phyloP scores from a whole-genome alignment of 2,113 vertebrate genomes.

The Pseudonaja textilis region DNA sequence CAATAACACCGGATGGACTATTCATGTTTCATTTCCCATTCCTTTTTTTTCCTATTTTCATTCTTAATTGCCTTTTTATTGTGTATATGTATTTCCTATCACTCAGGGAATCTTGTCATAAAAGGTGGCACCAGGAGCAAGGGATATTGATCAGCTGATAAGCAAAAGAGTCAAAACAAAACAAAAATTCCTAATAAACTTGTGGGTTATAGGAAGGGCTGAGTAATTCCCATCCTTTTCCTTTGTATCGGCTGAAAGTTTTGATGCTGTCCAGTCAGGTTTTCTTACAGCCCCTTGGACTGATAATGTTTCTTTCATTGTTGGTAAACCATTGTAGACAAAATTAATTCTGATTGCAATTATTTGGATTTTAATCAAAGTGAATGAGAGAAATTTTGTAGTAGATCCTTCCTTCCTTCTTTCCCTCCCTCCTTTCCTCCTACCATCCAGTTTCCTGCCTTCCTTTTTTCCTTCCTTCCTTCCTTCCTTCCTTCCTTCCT shows the following conservation, averaged over 20 bases:
- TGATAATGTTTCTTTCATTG: slow-evolving; percentile 31
- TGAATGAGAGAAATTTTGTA: slow-evolving; percentile 53
- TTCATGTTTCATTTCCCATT: slow-evolving; percentile 40
- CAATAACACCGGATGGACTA: slow-evolving; percentile 33
- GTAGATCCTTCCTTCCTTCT: background rate
- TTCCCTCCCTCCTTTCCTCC: background rate
- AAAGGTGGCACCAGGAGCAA: slow-evolving; percentile 49
- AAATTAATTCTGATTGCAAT: slow-evolving; percentile 62
- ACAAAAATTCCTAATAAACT: slow-evolving; percentile 60
- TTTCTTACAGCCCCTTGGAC: slow-evolving; percentile 34
- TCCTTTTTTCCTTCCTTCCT: too few relatives aligned
- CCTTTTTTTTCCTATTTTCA: slow-evolving; percentile 18
- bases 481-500: background rate
- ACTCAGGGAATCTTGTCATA: slow-evolving; percentile 42
- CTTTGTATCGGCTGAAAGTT: slow-evolving; percentile 52
- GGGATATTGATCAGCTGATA: slow-evolving; percentile 56
- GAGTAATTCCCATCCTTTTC: slow-evolving; percentile 23
- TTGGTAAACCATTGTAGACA: slow-evolving; percentile 47
- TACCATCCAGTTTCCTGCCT: background rate
- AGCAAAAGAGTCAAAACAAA: slow-evolving; percentile 42
- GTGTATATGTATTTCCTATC: slow-evolving; percentile 51
- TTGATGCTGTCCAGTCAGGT: slow-evolving; percentile 25
- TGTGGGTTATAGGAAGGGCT: slow-evolving; percentile 16
- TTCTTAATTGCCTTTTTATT: slow-evolving; percentile 59
- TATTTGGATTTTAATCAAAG: slow-evolving; percentile 66